Evolutionary conservation across 2,797 vertebrate species (phyloP).

Genomic region (Epinephelus coioides): DNA sequence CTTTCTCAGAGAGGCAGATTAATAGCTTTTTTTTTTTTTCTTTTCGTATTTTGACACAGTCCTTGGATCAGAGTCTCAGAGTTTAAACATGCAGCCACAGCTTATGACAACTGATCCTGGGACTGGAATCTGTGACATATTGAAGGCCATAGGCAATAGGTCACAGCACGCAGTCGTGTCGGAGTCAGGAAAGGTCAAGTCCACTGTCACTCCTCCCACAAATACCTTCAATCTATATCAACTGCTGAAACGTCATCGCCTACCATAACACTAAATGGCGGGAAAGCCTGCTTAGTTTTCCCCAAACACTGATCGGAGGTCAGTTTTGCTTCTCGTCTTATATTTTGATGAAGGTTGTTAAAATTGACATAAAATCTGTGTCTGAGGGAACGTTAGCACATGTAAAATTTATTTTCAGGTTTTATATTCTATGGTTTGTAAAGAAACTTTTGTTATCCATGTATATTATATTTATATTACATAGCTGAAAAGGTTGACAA

Average conservation of each 20-base stretch:
- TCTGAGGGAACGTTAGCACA: slow-evolving; percentile 40
- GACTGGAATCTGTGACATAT: slow-evolving; percentile 30
- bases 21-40: slow-evolving; percentile 19
- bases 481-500: slow-evolving; percentile 66
- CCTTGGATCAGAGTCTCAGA: slow-evolving; percentile 27
- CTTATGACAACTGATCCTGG: slow-evolving; percentile 40
- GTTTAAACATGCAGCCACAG: slow-evolving; percentile 12
- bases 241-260: slow-evolving; percentile 54
- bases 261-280: slow-evolving; percentile 24
- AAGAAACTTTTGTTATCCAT: slow-evolving; percentile 76
- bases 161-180: slow-evolving; percentile 25
- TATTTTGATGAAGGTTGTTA: slow-evolving; percentile 29
- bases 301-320: slow-evolving; percentile 49
- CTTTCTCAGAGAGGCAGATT: slow-evolving; percentile 20
- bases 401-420: slow-evolving; percentile 63
- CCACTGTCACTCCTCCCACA: slow-evolving; percentile 46
- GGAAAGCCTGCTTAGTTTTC: slow-evolving; percentile 42
- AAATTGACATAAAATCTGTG: slow-evolving; percentile 27
- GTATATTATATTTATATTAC: slow-evolving; percentile 80
- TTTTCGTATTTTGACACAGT: slow-evolving; percentile 38
- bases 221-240: slow-evolving; percentile 41
- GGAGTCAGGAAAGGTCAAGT: slow-evolving; percentile 49
- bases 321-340: slow-evolving; percentile 49
- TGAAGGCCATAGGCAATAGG: slow-evolving; percentile 18
- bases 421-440: slow-evolving; percentile 77